Evolutionary conservation across 1,140 invertebrate species (phyloP).

Genomic region (Drosophila kepulauana): DNA sequence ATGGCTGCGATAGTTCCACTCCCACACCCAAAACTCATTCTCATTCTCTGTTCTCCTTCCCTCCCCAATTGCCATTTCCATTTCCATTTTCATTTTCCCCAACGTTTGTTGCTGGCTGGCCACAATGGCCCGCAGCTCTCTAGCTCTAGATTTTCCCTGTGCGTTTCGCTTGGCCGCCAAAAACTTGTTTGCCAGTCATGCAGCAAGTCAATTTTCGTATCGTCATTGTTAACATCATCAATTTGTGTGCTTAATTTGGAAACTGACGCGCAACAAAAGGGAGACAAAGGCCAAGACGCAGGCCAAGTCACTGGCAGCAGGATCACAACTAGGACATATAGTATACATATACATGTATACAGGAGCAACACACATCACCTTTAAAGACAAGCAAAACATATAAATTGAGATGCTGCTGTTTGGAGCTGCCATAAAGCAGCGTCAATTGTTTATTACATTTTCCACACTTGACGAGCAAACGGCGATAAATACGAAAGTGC

Average conservation of each 20-base stretch:
- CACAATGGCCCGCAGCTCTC: constrained; percentile 23
- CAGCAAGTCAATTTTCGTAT: constrained; percentile 72
- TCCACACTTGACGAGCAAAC: constrained; percentile 67
- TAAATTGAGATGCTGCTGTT: constrained; percentile 75
- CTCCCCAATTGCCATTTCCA: constrained; percentile 48
- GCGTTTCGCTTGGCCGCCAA: constrained; percentile 64
- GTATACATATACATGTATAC: too few relatives aligned
- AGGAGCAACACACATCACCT: constrained; percentile 47
- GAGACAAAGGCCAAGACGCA: constrained; percentile 51
- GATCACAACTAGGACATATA: constrained; percentile 3
- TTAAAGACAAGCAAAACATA: constrained; percentile 66
- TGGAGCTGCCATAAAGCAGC: constrained; percentile 72
- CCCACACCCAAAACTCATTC: not conserved
- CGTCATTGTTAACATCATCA: constrained; percentile 83
- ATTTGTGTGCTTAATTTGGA: constrained; percentile 83
- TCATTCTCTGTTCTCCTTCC: constrained; percentile 4
- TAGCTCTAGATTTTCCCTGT: not conserved
- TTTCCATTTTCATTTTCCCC: constrained; percentile 61
- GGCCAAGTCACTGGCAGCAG: constrained; percentile 2
- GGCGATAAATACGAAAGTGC: constrained; percentile 71
- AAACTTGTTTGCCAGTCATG: constrained; percentile 78
- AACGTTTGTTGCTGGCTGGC: constrained; percentile 18
- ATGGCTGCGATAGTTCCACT: constrained; percentile 61
- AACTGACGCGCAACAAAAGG: constrained; percentile 80
- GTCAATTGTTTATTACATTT: constrained; percentile 81